Evolutionary conservation across 1,140 invertebrate genomes (phyloP), one percentile per base, ranked within the genome.

Genomic region (Drosophila nasuta): DNA sequence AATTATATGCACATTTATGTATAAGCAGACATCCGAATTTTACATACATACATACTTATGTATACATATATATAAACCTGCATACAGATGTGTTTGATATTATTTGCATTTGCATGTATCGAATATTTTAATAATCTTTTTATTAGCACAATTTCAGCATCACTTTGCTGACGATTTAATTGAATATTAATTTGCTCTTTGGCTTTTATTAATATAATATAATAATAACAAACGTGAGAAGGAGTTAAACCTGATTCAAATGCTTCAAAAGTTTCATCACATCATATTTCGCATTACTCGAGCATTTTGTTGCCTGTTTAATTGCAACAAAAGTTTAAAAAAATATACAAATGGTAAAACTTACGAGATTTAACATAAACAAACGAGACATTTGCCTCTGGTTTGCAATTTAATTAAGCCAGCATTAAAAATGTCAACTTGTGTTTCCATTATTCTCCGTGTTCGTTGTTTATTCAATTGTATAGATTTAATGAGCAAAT

Each of bases 1-100:
- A 85, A 83, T 83, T 85, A 75, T 76, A 70, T 35, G 25, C 60
- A 52, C 72, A 83, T 82, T 82, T 75, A 79, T 62, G 25, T 51
- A 13, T 4, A 43, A 13, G 43, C 45, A 46, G 4, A 33, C 28
- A 56, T 54, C 3, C 17, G 17, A 17, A 17, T 38, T 2, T 7
- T n/a, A 28, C 35, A 52, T 41, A 38, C 49, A 13, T 41, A 20
- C 20, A 20, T 20, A 20, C 20, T 20, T 3, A 20, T 20, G 5
- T 48, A 11, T 7, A 25, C 30, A 48, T 45, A 1, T 33, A 35
- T 25, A 46, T 35, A 48, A 1, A 15, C 35, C 25, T 54, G 11
- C n/a, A 45, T 33, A 25, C 5, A 8, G 33, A 38, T 48, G 48
- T 60, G n/a, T 60, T 33, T 25, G 10, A 60, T 33, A n/a, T 48